These are phyloP conservation scores for Cryptus viduatorius DNA, from an alignment of 2,888 invertebrate genomes.

Conservation along the genomic window DNA sequence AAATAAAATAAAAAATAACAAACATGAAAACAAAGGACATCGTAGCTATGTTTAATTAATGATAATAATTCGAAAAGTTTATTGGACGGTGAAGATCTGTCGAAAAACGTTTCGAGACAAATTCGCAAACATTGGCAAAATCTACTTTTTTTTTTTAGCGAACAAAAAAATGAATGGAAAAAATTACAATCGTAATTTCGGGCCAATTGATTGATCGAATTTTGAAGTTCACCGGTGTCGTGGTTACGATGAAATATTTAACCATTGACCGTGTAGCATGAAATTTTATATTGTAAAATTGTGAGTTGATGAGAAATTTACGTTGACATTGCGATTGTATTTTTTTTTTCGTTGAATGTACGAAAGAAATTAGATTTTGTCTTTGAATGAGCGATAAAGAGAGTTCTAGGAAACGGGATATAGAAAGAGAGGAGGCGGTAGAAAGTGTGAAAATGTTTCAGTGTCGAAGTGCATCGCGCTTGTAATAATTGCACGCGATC, in stretches of 20 bases:
- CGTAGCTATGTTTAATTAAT: constrained; percentile 69
- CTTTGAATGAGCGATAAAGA: background rate
- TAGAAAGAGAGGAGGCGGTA: constrained; percentile 25
- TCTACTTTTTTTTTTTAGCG: constrained; percentile 12
- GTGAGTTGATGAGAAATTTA: constrained; percentile 8
- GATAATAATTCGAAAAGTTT: constrained; percentile 64
- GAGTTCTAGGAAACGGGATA: constrained; percentile 1
- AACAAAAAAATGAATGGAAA: constrained; percentile 11
- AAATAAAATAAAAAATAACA: constrained; percentile 41
- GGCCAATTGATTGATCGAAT: constrained; percentile 18
- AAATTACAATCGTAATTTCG: constrained; percentile 56
- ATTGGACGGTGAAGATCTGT: constrained; percentile 31
- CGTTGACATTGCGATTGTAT: constrained; percentile 11
- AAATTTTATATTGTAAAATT: constrained; percentile 21
- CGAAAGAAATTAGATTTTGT: constrained; percentile 25
- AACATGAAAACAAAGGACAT: constrained; percentile 66
- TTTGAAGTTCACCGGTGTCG: background rate
- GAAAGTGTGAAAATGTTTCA: constrained; percentile 70
- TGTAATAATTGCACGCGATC: constrained; percentile 41
- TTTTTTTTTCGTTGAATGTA: constrained; percentile 2
- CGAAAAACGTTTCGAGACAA: constrained; percentile 31
- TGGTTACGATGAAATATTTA: background rate
- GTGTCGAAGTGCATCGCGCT: constrained; percentile 68
- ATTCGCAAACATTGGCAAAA: constrained; percentile 19
- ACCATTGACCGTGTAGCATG: background rate